These are phyloP conservation scores for Hanleya hanleyi DNA, from an alignment of 2,888 invertebrate genomes.

Conservation along the genomic window DNA sequence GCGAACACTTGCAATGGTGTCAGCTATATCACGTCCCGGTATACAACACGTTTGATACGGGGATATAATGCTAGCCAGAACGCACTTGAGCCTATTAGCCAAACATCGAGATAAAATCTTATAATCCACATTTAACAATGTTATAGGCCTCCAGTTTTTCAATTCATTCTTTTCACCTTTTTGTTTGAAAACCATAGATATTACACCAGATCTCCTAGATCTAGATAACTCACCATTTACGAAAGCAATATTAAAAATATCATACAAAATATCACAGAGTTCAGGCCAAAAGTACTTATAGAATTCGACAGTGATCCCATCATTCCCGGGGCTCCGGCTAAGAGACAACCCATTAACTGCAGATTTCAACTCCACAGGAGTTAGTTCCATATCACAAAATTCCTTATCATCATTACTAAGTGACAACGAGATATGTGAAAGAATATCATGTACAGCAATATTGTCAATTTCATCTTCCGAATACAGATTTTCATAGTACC, in stretches of 20 bases:
- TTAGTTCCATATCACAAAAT: background rate
- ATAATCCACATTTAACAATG: background rate
- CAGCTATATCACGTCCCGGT: background rate
- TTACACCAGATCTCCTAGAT: background rate
- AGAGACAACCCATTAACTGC: background rate
- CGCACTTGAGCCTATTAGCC: background rate
- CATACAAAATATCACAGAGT: background rate
- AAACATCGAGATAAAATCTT: background rate
- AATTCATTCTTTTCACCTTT: background rate
- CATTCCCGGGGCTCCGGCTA: background rate
- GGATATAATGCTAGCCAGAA: background rate
- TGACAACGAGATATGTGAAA: background rate
- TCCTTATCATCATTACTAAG: background rate
- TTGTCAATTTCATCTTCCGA: background rate
- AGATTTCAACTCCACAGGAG: background rate
- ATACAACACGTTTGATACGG: background rate
- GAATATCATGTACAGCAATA: background rate
- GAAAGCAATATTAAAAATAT: background rate
- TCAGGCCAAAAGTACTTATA: background rate
- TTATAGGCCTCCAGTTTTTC: conserved; percentile 2
- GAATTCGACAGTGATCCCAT: background rate
- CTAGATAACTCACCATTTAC: background rate
- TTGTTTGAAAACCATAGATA: background rate
- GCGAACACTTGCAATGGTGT: background rate
- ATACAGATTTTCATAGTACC: background rate